Base-by-base conservation (phyloP, 2,797 vertebrate genomes). In the Masticophis lateralis region DNA sequence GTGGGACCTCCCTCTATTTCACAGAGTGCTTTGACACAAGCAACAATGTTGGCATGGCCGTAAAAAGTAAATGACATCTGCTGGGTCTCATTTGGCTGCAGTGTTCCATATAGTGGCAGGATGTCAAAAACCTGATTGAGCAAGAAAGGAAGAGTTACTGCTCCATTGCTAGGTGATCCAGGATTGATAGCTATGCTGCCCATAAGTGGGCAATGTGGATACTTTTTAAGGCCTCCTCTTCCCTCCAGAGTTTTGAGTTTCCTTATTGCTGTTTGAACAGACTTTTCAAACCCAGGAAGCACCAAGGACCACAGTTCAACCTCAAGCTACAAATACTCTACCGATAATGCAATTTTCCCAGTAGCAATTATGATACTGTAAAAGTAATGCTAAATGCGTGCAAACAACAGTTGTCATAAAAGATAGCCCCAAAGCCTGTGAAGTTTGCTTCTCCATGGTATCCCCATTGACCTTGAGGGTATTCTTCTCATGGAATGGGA, bases 101-200 rank as follows among this genome's bases (percentile, higher is more conserved):
- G 96, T 9, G 92, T 88, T 2, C 99, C 98, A 0, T 94, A 97
- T 12, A 98, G 95, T 0, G 98, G 99, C 92, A 97, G 91, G 86
- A 99, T 96, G 86, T 99, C 98, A 47, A 99, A 99, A 2, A 99
- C 98, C 99, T 99, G 94, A 86, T 0, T 57, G 2, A 4, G 16
- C 0, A 93, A 28, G 5, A 25, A 53, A 55, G 27, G 20, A 53
- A 43, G 32, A 69, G 27, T 59, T 0, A 61, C 6, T 43, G 83
- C 16, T 79, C 37, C 12, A 20, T 16, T 5, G 0, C 0, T 0
- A 89, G 69, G 1, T 3, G 55, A 0, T 9, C 16, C 37, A 47
- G 20, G 37, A 47, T 47, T 47, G 37, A 20, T 11, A 83, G 37
- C 37, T 83, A 10, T 25, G 37, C 20, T 28, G 4, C 20, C 53